phyloP scores from a whole-genome alignment of 2,797 vertebrate genomes.

The Falco peregrinus region DNA sequence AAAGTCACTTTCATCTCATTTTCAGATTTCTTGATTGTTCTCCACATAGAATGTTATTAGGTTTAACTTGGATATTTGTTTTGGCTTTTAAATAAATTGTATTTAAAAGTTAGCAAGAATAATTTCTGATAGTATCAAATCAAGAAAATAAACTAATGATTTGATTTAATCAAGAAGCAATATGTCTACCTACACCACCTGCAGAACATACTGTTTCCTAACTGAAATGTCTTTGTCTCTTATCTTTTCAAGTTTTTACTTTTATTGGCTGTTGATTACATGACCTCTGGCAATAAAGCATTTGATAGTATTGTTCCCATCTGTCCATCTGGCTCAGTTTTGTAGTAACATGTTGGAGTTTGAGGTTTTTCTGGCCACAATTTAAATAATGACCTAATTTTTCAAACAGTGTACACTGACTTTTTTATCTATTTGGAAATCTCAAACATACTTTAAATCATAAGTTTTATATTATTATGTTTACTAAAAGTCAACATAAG shows the following conservation, averaged over 20 bases:
- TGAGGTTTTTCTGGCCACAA: background rate
- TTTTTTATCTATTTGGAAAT: background rate
- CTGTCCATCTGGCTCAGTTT: constrained; percentile 37
- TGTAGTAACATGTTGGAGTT: constrained; percentile 25
- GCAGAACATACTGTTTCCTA: background rate
- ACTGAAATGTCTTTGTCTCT: background rate
- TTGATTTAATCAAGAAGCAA: background rate
- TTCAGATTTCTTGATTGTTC: background rate
- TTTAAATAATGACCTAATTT: constrained; percentile 32
- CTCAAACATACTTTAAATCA: background rate
- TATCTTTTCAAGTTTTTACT: background rate
- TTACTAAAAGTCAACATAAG: background rate
- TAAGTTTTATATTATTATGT: background rate
- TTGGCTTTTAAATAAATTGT: background rate
- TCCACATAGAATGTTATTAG: background rate
- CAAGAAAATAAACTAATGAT: background rate
- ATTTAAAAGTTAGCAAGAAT: background rate
- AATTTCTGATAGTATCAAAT: background rate
- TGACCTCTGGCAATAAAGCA: constrained; percentile 31
- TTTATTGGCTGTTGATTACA: constrained; percentile 10
- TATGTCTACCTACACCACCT: background rate
- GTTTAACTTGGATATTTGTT: background rate
- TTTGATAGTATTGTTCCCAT: constrained; percentile 48
- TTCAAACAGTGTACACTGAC: background rate
- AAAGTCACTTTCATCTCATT: background rate